These are phyloP conservation scores for Adoxophyes honmai DNA, from an alignment of 1,140 invertebrate species.

Conservation along the genomic window DNA sequence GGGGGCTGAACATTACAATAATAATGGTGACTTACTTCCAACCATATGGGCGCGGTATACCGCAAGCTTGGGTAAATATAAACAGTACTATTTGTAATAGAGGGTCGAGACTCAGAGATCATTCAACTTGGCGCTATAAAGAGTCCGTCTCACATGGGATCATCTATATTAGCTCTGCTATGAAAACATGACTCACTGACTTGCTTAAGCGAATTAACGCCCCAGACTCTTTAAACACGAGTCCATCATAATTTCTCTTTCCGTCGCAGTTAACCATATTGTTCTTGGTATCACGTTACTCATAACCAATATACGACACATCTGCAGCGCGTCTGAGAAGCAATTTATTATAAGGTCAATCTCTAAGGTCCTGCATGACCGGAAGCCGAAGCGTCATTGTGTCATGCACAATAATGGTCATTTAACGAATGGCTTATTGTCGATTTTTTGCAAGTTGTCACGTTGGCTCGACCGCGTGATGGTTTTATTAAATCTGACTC, in stretches of 20 bases:
- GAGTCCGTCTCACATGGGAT: too few species aligned
- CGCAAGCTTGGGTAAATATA: neutral
- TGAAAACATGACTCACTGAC: too few species aligned
- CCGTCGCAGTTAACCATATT: too few species aligned
- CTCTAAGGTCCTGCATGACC: constrained; percentile 2
- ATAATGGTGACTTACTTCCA: neutral
- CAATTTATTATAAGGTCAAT: neutral
- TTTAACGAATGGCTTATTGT: neutral
- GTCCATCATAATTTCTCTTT: too few species aligned
- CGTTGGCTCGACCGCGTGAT: neutral
- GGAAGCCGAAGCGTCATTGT: constrained; percentile 9
- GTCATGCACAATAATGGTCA: neutral
- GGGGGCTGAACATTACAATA: neutral
- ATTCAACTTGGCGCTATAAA: neutral
- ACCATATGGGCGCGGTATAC: neutral
- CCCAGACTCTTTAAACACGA: too few species aligned
- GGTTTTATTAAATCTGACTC: neutral
- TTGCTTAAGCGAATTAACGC: too few species aligned
- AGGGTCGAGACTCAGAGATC: neutral
- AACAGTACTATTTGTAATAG: neutral
- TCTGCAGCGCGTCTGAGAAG: too few species aligned
- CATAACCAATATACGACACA: too few species aligned
- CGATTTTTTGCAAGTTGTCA: constrained; percentile 1
- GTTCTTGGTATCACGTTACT: too few species aligned
- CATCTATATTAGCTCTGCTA: too few species aligned